Base-by-base conservation (phyloP, 1,140 invertebrate species). In the Agraylea sexmaculata region DNA sequence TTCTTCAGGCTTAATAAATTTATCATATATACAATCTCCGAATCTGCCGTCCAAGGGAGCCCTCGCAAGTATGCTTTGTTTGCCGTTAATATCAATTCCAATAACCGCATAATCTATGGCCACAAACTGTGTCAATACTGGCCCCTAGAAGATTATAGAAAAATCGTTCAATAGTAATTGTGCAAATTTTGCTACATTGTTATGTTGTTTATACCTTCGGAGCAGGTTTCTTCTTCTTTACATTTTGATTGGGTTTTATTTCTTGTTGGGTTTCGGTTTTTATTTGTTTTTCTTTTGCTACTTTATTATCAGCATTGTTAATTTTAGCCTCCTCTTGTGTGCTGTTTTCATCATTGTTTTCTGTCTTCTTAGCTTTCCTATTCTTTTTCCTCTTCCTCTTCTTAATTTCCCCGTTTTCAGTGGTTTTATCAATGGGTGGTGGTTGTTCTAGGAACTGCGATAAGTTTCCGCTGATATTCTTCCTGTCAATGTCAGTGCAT, bases 71-170 rank as follows among this genome's bases (percentile, higher is more conserved):
- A 89, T 84, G 53, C 78, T 80, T 18, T 88, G 82, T 11, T 63
- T 65, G 0, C 86, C 87, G 21, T 68, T 60, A 42, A 65, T 61
- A 0, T 87, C 87, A 19, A 87, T 77, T 0, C 91, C 91, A 1
- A 96, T 91, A 86, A 95, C 95, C 60, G 96, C 92, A 62, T 92
- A 96, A 60, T 96, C 92, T 56, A 96, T 83, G 0, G 83, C 88
- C 29, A 95, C 51, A 19, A 71, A 71, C 52, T 79, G 80, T 0
- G 79, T 83, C 15, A 74, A 28, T 28, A 12, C n/a, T 25, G 23
- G 23, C 23, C n/a, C n/a, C n/a, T 19, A 12, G n/a, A n/a, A n/a
- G n/a, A n/a, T n/a, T n/a, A n/a, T n/a, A n/a, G n/a, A n/a, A n/a
- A n/a, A n/a, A n/a, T n/a, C n/a, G n/a, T n/a, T n/a, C n/a, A n/a